Base-by-base conservation (phyloP, 2,113 vertebrate species). In the Brachyhypopomus occidentalis region DNA sequence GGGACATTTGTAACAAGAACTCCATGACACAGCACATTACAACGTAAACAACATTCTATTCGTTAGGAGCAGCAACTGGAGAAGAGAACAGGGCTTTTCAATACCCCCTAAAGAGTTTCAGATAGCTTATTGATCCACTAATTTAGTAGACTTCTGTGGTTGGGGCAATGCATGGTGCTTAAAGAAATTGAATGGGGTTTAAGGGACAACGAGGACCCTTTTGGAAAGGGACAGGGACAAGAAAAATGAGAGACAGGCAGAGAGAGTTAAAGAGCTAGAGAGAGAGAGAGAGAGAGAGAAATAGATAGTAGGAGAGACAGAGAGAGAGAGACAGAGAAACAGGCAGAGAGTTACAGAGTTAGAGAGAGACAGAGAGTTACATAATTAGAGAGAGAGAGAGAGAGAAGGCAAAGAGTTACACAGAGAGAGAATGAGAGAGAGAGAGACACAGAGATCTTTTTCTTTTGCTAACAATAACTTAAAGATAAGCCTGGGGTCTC, bases 1-100 rank as follows among this genome's bases (percentile, higher is more conserved):
- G 90, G 89, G 86, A 89, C 45, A 84, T 75, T 83, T 87, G 94
- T 95, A 92, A 94, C 62, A 52, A 81, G 91, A 95, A 92, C 92
- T 85, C 79, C 87, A 87, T 86, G 89, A 93, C 93, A 92, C 85
- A 91, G 90, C 90, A 91, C 89, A 85, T 91, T 92, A 94, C 92
- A 94, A 92, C 91, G 91, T 92, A 95, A 95, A 95, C 94, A 95
- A 95, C 94, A 94, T 86, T 89, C 90, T 94, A 90, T 93, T 92
- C 94, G 93, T 95, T 96, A 95, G 93, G 90, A 89, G 87, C 87
- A 82, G 95, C 90, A 93, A 91, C 84, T 64, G 63, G 93, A 95
- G 94, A 94, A 89, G 86, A 85, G 87, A 87, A 85, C 72, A 60
- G 66, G 88, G 90, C 90, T 90, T 92, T 92, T 92, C 91, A 89